A percentile compares a stretch with the other conserved stretches of the same genome.
Evolutionary conservation across 2,797 vertebrate species (phyloP).

Genomic region (Rhabdomys pumilio): DNA sequence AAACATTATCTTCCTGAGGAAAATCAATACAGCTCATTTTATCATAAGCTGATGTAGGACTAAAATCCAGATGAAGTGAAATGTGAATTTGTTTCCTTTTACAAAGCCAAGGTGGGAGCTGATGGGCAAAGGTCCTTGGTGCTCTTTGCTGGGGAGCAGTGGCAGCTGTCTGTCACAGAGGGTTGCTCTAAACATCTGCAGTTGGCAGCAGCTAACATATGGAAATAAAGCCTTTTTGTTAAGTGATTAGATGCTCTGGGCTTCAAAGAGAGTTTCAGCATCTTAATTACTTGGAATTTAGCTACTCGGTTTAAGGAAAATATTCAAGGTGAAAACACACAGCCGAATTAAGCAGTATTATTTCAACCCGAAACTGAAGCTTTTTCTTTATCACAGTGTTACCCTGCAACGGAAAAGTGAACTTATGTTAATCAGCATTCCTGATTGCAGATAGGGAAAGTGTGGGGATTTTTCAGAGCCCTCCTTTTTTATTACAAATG

Average conservation of each 20-base stretch:
- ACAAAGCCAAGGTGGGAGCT: background rate
- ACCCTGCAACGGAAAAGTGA: conserved; percentile 63
- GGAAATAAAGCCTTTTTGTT: conserved; percentile 69
- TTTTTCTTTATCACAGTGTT: conserved; percentile 77
- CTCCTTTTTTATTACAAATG: conserved; percentile 81
- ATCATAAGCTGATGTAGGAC: background rate
- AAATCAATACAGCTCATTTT: conserved; percentile 63
- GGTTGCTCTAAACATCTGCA: conserved; percentile 56
- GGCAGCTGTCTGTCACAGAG: conserved; percentile 23
- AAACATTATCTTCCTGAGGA: conserved; percentile 42
- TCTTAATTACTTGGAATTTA: conserved; percentile 76
- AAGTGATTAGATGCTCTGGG: conserved; percentile 46
- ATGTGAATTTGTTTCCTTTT: conserved; percentile 58
- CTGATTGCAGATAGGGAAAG: conserved; percentile 76
- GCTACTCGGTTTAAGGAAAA: conserved; percentile 76
- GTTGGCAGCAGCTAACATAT: conserved; percentile 54
- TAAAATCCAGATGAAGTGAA: conserved; percentile 63
- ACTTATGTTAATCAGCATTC: conserved; percentile 79
- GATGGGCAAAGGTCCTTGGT: conserved; percentile 40
- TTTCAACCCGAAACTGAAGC: conserved; percentile 81
- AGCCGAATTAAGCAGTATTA: conserved; percentile 77
- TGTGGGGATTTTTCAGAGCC: conserved; percentile 73
- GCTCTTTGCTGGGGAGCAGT: conserved; percentile 26
- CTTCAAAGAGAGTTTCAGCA: conserved; percentile 76
- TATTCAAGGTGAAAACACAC: conserved; percentile 75